phyloP scores from a whole-genome alignment of 2,797 vertebrate species.

The Amblyopsis hoosieri region DNA sequence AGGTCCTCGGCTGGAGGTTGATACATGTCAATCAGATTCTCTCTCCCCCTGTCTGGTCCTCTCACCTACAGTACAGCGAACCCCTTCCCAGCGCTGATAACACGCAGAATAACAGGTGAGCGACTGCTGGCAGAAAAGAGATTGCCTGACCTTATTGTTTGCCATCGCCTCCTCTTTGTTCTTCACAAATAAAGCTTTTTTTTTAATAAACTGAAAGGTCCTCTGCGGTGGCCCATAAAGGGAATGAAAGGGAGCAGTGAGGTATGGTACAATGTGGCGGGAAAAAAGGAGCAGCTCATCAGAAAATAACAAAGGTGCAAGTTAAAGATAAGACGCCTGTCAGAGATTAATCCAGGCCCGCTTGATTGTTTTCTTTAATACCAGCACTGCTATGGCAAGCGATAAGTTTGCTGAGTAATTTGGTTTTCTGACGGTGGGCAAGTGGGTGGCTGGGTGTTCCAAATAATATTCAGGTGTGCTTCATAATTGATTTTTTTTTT shows the following conservation, averaged over 20 bases:
- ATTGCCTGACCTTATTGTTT: conserved; percentile 99
- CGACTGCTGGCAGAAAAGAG: conserved; percentile 97
- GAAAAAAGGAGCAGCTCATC: conserved; percentile 96
- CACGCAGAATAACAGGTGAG: conserved; percentile 98
- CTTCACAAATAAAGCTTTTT: conserved; percentile 99
- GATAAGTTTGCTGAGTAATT: conserved; percentile 99
- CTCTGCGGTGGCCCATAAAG: conserved; percentile 90
- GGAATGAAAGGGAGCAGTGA: conserved; percentile 99
- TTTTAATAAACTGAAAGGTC: conserved; percentile 99
- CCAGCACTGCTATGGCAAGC: conserved; percentile 98
- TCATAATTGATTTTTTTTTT: conserved; percentile 97
- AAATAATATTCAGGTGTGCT: conserved; percentile 99
- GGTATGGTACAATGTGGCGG: conserved; percentile 97
- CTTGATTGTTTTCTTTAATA: conserved; percentile 99
- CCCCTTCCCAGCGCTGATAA: conserved; percentile 90
- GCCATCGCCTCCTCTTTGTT: conserved; percentile 95
- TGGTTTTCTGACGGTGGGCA: conserved; percentile 84
- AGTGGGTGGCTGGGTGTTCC: conserved; percentile 80
- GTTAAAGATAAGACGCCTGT: conserved; percentile 99
- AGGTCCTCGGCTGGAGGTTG: conserved; percentile 82
- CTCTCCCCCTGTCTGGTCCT: conserved; percentile 49
- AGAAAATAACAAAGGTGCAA: conserved; percentile 99
- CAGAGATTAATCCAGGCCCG: conserved; percentile 99
- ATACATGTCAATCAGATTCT: conserved; percentile 75
- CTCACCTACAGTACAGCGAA: conserved; percentile 78